Conservation (phyloP, 1,140 invertebrate species). For the Odontomachus brunneus region DNA sequence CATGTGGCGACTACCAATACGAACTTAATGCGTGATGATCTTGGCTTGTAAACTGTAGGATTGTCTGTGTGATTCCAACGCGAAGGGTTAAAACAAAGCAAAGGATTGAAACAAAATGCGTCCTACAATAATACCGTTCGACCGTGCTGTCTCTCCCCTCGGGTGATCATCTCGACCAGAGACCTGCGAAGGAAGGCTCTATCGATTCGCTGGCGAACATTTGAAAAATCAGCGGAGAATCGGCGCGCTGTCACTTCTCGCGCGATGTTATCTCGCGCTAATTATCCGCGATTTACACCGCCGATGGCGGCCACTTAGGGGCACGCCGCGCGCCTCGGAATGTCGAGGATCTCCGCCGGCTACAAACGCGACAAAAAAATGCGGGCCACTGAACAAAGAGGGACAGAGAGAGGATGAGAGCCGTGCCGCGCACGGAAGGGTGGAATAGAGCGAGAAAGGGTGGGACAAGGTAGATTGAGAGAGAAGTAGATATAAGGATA, state of each 20-base stretch:
- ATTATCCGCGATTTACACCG: conserved; percentile 23
- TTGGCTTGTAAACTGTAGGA: too few relatives aligned
- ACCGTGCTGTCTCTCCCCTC: too few relatives aligned
- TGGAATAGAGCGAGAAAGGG: not conserved
- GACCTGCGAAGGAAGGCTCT: not conserved
- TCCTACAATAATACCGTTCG: too few relatives aligned
- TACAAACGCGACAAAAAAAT: conserved; percentile 45
- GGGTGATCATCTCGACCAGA: too few relatives aligned
- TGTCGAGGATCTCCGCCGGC: conserved; percentile 40
- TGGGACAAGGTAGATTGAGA: too few relatives aligned
- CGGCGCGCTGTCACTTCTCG: not conserved
- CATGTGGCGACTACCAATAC: too few relatives aligned
- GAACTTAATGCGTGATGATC: too few relatives aligned
- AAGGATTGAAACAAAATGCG: too few relatives aligned
- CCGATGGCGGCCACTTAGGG: conserved; percentile 48
- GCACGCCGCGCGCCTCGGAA: conserved; percentile 8
- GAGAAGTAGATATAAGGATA: not conserved
- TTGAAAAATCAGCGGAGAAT: conserved; percentile 29
- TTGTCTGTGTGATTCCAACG: too few relatives aligned
- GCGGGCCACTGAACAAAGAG: conserved; percentile 47
- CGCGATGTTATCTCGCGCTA: conserved; percentile 18
- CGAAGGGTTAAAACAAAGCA: too few relatives aligned
- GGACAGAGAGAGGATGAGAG: not conserved
- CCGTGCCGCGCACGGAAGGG: too few relatives aligned
- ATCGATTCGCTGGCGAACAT: not conserved